A percentile compares a stretch with the other conserved stretches of the same genome.
Conservation (phyloP, 1,140 invertebrate species). For the Apis florea region DNA sequence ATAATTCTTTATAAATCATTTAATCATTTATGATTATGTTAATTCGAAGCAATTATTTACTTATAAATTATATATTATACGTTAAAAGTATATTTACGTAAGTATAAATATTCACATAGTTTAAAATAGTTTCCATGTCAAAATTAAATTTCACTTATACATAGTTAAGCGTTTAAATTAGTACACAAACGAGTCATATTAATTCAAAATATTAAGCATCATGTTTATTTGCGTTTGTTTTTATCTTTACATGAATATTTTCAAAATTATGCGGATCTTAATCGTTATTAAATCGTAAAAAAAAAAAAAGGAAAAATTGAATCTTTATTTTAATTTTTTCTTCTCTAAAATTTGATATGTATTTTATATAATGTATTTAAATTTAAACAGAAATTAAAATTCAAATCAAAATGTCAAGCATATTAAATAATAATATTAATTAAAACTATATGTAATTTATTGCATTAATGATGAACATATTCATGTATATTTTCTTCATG, state of each 20-base stretch:
- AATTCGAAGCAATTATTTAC: neutral
- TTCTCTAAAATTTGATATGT: neutral
- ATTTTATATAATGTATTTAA: neutral
- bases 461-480: neutral
- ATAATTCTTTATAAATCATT: neutral
- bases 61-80: neutral
- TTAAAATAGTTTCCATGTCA: neutral
- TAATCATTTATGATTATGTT: too few species aligned
- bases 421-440: neutral
- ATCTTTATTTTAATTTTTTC: neutral
- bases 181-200: neutral
- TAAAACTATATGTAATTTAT: neutral
- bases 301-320: too few species aligned
- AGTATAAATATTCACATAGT: neutral
- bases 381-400: neutral
- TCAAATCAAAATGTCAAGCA: neutral
- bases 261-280: neutral
- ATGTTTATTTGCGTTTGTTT: neutral
- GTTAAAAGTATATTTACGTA: neutral
- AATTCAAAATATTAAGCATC: neutral
- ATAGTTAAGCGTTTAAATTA: too few species aligned
- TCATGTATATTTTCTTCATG: neutral
- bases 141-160: neutral
- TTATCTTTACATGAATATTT: neutral
- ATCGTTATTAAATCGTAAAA: too few species aligned